phyloP scores from a whole-genome alignment of 2,888 invertebrate genomes.

The Odontocerum albicorne region DNA sequence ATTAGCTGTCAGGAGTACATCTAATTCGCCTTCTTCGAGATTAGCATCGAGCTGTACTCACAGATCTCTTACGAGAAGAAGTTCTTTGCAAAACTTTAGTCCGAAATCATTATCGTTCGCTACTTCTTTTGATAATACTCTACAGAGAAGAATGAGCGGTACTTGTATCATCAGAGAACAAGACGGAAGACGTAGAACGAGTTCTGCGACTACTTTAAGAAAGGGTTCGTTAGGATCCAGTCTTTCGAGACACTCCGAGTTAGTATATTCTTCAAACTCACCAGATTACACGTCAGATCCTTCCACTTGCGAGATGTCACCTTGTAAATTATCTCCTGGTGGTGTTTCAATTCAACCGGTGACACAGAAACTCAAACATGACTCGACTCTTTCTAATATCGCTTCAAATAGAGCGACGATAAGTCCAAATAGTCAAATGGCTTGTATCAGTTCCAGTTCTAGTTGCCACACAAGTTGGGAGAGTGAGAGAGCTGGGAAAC shows the following conservation, averaged over 20 bases:
- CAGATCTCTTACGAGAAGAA: conserved; percentile 21
- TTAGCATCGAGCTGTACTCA: neutral
- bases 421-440: conserved; percentile 18
- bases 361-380: conserved; percentile 1
- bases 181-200: conserved; percentile 14
- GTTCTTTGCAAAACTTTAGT: conserved; percentile 32
- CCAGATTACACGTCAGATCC: conserved; percentile 32
- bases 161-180: conserved; percentile 11
- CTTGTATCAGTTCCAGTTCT: conserved; percentile 28
- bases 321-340: conserved; percentile 23
- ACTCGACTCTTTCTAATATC: conserved; percentile 12
- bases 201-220: conserved; percentile 10
- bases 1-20: conserved; percentile 10
- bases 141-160: neutral
- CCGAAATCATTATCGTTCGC: conserved; percentile 20
- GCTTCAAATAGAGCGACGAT: conserved; percentile 24
- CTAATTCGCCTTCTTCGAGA: conserved; percentile 11
- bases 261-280: conserved; percentile 27
- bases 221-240: conserved; percentile 22
- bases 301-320: conserved; percentile 30
- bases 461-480: conserved; percentile 33
- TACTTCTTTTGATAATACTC: conserved; percentile 14
- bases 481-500: neutral
- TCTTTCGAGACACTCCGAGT: conserved; percentile 22
- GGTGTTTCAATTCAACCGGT: conserved; percentile 8